Base-by-base conservation (phyloP, 2,888 invertebrate genomes). In the Drosophila suboccidentalis region DNA sequence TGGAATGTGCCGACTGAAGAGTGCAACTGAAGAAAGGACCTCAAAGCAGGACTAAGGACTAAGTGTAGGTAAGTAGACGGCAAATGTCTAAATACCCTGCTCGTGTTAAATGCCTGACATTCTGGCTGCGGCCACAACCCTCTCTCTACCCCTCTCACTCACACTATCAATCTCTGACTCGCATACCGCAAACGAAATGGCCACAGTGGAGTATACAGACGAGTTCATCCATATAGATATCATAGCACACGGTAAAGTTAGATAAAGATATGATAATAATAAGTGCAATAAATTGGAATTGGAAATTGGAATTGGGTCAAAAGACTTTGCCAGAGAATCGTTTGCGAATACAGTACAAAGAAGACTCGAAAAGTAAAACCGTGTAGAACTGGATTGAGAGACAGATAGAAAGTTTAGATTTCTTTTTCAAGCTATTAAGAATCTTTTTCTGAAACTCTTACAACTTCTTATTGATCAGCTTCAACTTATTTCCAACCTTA, bases 21-120 rank as follows among this genome's bases (percentile, higher is more conserved):
- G 66, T 15, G 53, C 26, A 58, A 15, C 39, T 10, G 68, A 47
- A 57, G 64, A 60, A 60, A 29, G 51, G 51, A 41, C 22, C 13
- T 32, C 32, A 19, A 6, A 57, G 36, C 22, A 11, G 36, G 11
- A 8, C 29, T 1, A 29, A 39, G 29, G 43, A 41, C 22, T 11
- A 26, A 58, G 57, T 47, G 29, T 46, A 38, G 58, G 68, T 82
- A 87, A 85, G 78, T 85, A 85, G 80, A 78, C 74, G 78, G 82
- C 70, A 87, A 85, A 85, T 82, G 86, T 85, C 88, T 87, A 85
- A 85, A 85, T 87, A 85, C 88, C 86, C 84, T 84, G 82, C 76
- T 77, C 78, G 88, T 86, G 83, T 78, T 86, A 87, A 87, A 85
- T 85, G 76, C 86, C 74, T 76, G 74, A 76, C 86, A 85, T 85